phyloP scores from a whole-genome alignment of 2,113 vertebrate genomes.

The Gallinago media region DNA sequence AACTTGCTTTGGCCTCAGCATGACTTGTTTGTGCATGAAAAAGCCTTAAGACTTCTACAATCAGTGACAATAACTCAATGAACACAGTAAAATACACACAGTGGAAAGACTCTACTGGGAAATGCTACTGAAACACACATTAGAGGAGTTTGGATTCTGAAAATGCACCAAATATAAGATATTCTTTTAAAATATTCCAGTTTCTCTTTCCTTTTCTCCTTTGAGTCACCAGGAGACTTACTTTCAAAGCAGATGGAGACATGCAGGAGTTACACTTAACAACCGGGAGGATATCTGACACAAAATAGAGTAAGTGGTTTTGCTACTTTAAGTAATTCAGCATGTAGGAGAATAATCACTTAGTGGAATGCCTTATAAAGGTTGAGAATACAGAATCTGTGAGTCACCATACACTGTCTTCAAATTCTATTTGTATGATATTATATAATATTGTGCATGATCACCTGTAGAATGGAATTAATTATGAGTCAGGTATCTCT shows the following conservation, averaged over 20 bases:
- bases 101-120: neutral
- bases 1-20: neutral
- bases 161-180: neutral
- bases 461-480: neutral
- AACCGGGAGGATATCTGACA: neutral
- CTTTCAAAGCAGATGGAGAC: neutral
- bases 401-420: constrained; percentile 3
- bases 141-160: neutral
- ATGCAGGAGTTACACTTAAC: neutral
- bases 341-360: neutral
- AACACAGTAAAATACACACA: neutral
- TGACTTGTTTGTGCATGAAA: neutral
- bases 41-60: neutral
- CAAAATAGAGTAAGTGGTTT: neutral
- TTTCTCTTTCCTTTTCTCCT: neutral
- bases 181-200: neutral
- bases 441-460: neutral
- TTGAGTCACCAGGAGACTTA: neutral
- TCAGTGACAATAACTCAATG: neutral
- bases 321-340: neutral
- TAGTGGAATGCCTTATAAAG: neutral
- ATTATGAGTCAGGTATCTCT: neutral
- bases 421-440: neutral
- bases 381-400: neutral
- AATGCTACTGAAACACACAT: neutral